phyloP scores from a whole-genome alignment of 2,113 vertebrate genomes.

The Nyctibius bracteatus region DNA sequence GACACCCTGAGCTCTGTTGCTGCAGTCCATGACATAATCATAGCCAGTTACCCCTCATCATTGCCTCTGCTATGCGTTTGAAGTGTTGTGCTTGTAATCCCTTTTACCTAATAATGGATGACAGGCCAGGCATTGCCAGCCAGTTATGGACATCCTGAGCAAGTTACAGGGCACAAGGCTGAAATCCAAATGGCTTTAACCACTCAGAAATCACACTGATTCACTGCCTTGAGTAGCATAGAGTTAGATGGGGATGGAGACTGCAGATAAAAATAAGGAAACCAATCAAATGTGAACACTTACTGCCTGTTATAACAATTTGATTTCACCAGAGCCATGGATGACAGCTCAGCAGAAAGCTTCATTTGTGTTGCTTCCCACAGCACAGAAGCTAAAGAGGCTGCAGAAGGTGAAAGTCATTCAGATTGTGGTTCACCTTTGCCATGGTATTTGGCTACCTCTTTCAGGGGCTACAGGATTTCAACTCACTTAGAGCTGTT shows the following conservation, averaged over 20 bases:
- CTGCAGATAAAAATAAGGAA: background rate
- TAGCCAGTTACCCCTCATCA: background rate
- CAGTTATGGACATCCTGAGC: background rate
- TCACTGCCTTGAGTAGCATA: background rate
- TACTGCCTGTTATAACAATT: background rate
- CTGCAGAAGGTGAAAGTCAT: background rate
- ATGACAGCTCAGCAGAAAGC: background rate
- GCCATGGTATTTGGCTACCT: rapidly evolving
- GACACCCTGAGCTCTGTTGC: background rate
- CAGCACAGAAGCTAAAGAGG: background rate
- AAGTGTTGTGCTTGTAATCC: background rate
- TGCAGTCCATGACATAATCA: background rate
- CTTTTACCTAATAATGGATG: background rate
- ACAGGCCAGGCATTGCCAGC: background rate
- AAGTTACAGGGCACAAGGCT: background rate
- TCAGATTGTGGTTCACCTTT: background rate
- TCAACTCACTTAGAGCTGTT: background rate
- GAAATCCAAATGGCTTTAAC: background rate
- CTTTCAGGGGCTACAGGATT: background rate
- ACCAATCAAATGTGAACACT: background rate
- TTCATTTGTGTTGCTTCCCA: background rate
- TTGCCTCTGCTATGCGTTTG: background rate
- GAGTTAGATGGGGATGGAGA: background rate
- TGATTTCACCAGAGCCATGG: rapidly evolving
- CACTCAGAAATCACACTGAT: background rate